These are phyloP conservation scores for Eumaeus atala DNA, from an alignment of 1,140 invertebrate genomes.

Conservation along the genomic window DNA sequence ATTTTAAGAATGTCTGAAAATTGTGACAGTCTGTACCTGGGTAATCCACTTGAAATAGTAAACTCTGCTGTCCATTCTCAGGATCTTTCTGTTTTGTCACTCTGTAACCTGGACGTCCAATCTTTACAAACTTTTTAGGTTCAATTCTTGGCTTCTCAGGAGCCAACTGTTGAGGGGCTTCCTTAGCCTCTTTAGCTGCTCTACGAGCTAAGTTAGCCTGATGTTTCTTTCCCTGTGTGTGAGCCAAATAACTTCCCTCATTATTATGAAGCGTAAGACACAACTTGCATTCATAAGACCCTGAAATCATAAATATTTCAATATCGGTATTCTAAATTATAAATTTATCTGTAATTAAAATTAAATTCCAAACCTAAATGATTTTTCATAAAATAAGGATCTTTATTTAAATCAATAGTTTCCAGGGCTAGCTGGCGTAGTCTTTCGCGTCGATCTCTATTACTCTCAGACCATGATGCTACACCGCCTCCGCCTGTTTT, in stretches of 20 bases:
- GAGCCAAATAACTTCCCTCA: conserved; percentile 99
- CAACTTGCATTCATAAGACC: conserved; percentile 99
- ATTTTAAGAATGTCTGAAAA: background rate
- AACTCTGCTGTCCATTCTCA: conserved; percentile 95
- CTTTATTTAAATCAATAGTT: conserved; percentile 98
- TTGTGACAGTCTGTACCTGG: conserved; percentile 76
- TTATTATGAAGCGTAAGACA: conserved; percentile 99
- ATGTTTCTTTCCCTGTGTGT: conserved; percentile 99
- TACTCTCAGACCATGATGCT: conserved; percentile 98
- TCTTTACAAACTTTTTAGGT: conserved; percentile 99
- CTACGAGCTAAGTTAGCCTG: conserved; percentile 98
- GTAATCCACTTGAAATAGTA: conserved; percentile 98
- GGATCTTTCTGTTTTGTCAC: conserved; percentile 99
- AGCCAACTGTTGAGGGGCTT: conserved; percentile 91
- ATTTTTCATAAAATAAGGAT: conserved; percentile 99
- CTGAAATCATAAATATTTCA: conserved; percentile 60
- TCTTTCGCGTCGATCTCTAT: conserved; percentile 96
- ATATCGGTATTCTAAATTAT: background rate
- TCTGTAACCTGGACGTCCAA: conserved; percentile 98
- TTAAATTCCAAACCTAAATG: conserved; percentile 82
- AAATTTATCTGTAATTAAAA: background rate
- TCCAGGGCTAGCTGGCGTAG: conserved; percentile 96
- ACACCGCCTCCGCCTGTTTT: conserved; percentile 99
- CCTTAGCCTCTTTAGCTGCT: conserved; percentile 99
- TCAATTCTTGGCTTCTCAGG: conserved; percentile 96